Percentiles rank a stretch among this genome's conserved stretches.
Evolutionary conservation across 2,888 invertebrate species (phyloP).

Genomic region (Agrotis exclamationis): DNA sequence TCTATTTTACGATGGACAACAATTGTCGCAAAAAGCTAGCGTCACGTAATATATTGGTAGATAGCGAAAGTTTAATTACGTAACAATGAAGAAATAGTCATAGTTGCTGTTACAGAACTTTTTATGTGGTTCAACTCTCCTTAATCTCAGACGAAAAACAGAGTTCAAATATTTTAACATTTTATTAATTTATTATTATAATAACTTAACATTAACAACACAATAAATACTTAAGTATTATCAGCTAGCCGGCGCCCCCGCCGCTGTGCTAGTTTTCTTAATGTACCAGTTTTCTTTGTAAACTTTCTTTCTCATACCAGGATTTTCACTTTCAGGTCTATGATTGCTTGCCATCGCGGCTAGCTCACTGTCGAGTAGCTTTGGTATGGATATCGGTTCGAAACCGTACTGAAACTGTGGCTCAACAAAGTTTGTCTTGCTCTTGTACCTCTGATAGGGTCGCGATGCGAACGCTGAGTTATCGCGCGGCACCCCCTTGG

Average conservation of each 20-base stretch:
- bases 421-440: conserved; percentile 84
- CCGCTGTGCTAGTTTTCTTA: conserved; percentile 84
- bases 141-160: conserved; percentile 36
- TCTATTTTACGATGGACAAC: conserved; percentile 67
- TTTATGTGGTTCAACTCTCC: conserved; percentile 28
- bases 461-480: conserved; percentile 80
- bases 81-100: conserved; percentile 67
- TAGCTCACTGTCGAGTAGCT: conserved; percentile 83
- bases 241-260: conserved; percentile 83
- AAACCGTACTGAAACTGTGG: conserved; percentile 89
- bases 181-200: conserved; percentile 69
- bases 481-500: conserved; percentile 78
- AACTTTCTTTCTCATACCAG: conserved; percentile 84
- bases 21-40: conserved; percentile 73
- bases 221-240: conserved; percentile 80
- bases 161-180: conserved; percentile 42
- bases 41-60: conserved; percentile 86
- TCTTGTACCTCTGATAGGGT: conserved; percentile 75
- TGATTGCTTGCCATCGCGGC: conserved; percentile 86
- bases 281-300: conserved; percentile 89
- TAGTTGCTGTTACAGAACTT: conserved; percentile 38
- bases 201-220: conserved; percentile 71
- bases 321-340: conserved; percentile 84
- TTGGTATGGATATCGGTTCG: conserved; percentile 83
- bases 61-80: conserved; percentile 84